Base-by-base conservation (phyloP, 2,888 invertebrate species). In the Tetranychus piercei region DNA sequence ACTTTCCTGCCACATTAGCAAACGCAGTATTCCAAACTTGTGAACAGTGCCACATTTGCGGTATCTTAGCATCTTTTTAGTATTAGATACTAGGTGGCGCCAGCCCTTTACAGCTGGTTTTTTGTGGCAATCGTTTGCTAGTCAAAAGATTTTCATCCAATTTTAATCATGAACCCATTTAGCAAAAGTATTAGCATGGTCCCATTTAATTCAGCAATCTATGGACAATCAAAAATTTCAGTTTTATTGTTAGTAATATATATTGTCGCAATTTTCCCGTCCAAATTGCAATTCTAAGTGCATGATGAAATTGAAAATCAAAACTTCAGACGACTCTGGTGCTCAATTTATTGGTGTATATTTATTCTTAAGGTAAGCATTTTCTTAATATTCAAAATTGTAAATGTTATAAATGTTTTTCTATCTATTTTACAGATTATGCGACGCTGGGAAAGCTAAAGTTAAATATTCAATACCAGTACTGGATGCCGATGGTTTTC, bases 201-300 rank as follows among this genome's bases (percentile, higher is more conserved):
- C 8, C 45, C 73, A 20, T 15, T 73, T 1, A 73, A 73, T 73
- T 73, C 23, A 55, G n/a, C 20, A 45, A 73, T 45, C 64, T 73
- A 15, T 73, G 73, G 73, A 55, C 22, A 11, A 73, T 73, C 4
- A 73, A 73, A 22, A 9, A 73, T 45, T 73, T 73, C 34, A 6
- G 43, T 15, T 34, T 18, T 23, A 73, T 73, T 45, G 45, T 55
- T 20, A 64, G 22, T 55, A 55, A 73, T 1, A 45, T 73, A 6
- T 73, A 55, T 45, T 73, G 55, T 20, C 73, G 45, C n/a, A 45
- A 73, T 73, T 73, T 73, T 64, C 9, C 22, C 73, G 45, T 45
- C 73, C 73, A 2, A 45, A 44, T 45, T 64, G 45, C 1, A 73
- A 73, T 11, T 45, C 44, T 20, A 45, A 55, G 20, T 73, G 73